Evolutionary conservation across 2,113 vertebrate genomes (phyloP), one percentile per base, ranked within the genome.

Genomic region (Calyptomena viridis): DNA sequence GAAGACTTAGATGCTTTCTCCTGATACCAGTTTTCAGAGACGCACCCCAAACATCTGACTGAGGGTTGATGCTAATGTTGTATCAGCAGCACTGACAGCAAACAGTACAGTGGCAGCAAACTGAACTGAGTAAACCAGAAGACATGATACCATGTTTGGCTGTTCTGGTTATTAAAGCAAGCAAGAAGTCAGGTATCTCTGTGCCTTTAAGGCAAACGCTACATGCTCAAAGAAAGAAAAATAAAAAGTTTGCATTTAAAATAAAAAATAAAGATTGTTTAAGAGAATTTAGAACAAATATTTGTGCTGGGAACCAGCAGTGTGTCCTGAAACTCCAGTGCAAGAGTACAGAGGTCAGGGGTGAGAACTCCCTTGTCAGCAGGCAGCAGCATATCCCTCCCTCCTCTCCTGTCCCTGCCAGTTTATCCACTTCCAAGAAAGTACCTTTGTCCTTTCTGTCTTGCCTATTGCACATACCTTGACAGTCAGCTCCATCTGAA

Each of bases 231-330:
- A 78, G 58, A 42, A 84, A 77, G 20, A 69, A 78, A 87, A 93
- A 84, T 21, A 95, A 92, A 73, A 60, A 40, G 22, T 9, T 39
- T 58, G 12, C 77, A 35, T 78, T 78, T 72, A 56, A 94, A 91
- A 89, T 55, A 58, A 87, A 80, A 95, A 94, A 63, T 23, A 91
- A 84, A 37, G 77, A 17, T n/a, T 86, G 77, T 89, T 93, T 59
- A 63, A 90, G 83, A 90, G 79, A 89, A 44, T 27, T 55, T n/a
- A 89, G 76, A 75, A 21, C 83, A 94, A 97, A 96, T 94, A 95
- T 92, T 96, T 96, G 59, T 63, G 19, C 50, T 95, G 95, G 83
- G 83, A 59, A n/a, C n/a, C 47, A 28, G 39, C 8, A 50, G 42
- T 35, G 25, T 55, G 76, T 93, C 55, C 80, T 55, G 37, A 66